Evolutionary conservation across 2,888 invertebrate genomes (phyloP).

Genomic region (Clivina fossor): DNA sequence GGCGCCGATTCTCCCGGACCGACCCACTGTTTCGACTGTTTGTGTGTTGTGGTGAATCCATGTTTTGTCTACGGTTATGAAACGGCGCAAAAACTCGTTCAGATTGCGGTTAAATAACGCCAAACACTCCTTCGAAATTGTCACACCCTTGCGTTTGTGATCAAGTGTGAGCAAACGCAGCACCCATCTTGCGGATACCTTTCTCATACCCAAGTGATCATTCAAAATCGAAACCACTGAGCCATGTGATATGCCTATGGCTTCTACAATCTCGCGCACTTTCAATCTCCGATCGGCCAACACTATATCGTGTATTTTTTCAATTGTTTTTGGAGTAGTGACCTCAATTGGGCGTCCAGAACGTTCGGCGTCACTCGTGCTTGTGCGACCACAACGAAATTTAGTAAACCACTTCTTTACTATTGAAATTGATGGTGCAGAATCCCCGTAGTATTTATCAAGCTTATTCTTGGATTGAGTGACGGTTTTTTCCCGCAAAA

Average conservation of each 20-base stretch:
- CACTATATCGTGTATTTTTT: conserved; percentile 40
- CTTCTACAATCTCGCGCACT: conserved; percentile 39
- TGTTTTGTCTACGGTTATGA: not conserved
- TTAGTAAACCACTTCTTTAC: conserved; percentile 36
- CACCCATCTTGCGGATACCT: conserved; percentile 31
- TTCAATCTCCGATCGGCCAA: conserved; percentile 38
- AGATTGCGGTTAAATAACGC: conserved; percentile 4
- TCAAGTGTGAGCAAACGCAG: not conserved
- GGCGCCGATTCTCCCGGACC: not conserved
- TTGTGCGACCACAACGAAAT: conserved; percentile 37
- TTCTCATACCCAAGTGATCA: conserved; percentile 41
- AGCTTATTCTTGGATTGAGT: conserved; percentile 27
- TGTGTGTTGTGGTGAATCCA: conserved; percentile 1
- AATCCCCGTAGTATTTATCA: conserved; percentile 35
- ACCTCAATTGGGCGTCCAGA: conserved; percentile 37
- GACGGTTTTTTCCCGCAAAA: conserved; percentile 26
- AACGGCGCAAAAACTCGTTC: not conserved
- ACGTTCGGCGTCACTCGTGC: conserved; percentile 36
- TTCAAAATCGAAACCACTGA: conserved; percentile 39
- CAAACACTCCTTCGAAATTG: not conserved
- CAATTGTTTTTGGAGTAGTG: conserved; percentile 38
- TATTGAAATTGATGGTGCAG: conserved; percentile 36
- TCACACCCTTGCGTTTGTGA: not conserved
- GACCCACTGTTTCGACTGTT: conserved; percentile 5
- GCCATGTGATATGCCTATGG: conserved; percentile 37